Conservation (phyloP, 2,888 invertebrate genomes). For the Blera fallax region DNA sequence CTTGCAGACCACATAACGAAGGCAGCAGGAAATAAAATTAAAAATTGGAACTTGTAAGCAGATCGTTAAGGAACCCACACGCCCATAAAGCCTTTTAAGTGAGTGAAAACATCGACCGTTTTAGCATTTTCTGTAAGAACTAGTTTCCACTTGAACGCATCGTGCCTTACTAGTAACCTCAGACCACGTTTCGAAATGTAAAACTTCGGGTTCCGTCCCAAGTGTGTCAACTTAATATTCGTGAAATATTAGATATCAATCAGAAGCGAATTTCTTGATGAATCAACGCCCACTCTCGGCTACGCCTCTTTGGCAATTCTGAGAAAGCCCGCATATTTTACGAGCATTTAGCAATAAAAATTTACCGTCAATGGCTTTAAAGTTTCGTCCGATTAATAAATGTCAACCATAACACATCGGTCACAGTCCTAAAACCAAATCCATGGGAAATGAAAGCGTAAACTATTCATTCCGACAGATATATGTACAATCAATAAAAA, state of each 20-base stretch:
- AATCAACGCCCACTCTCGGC: background rate
- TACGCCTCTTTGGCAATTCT: background rate
- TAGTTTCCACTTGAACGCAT: too few relatives aligned
- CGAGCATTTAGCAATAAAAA: background rate
- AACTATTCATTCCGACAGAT: background rate
- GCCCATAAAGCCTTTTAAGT: too few relatives aligned
- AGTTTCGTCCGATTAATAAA: background rate
- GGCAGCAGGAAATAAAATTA: too few relatives aligned
- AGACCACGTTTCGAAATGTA: background rate
- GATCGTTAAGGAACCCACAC: too few relatives aligned
- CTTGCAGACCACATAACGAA: too few relatives aligned
- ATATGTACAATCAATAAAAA: conserved; percentile 3
- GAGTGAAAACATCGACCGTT: too few relatives aligned
- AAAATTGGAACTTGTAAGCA: too few relatives aligned
- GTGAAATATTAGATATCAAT: background rate
- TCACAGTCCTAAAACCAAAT: background rate
- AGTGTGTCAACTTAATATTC: background rate
- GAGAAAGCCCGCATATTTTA: background rate
- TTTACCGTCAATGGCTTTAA: background rate
- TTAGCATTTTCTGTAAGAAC: too few relatives aligned
- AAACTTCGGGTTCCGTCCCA: background rate
- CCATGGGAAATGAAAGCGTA: background rate
- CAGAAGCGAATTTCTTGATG: background rate
- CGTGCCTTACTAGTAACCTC: too few relatives aligned
- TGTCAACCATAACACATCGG: background rate